Conservation (phyloP, 1,140 invertebrate genomes). For the Procambarus clarkii region DNA sequence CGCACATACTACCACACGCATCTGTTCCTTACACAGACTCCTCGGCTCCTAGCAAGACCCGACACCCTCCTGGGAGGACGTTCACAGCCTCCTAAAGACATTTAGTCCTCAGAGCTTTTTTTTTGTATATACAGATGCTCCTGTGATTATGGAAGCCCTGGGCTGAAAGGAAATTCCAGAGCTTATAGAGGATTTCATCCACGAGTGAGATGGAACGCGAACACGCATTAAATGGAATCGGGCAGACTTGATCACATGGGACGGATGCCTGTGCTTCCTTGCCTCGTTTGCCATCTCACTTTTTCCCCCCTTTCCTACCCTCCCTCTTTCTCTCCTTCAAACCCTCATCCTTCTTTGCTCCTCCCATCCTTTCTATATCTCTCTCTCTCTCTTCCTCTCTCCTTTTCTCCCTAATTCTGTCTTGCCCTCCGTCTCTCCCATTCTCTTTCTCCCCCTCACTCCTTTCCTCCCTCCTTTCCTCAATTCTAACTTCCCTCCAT, state of each 20-base stretch:
- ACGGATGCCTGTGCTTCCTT: background rate
- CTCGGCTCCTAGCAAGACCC: background rate
- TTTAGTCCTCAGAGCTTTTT: background rate
- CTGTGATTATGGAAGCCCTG: background rate
- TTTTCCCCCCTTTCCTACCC: background rate
- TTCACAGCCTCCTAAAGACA: background rate
- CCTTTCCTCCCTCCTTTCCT: background rate
- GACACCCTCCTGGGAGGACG: background rate
- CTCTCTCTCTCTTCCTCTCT: background rate
- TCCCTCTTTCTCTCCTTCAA: background rate
- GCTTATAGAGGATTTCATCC: slow-evolving; percentile 33
- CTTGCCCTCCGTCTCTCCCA: too few species aligned
- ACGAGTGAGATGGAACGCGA: background rate
- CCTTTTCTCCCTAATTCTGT: background rate
- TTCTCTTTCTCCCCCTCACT: background rate
- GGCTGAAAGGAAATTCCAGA: background rate
- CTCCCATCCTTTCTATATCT: too few species aligned
- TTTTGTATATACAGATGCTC: background rate
- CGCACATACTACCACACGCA: background rate
- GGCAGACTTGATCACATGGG: background rate
- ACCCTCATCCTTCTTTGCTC: background rate
- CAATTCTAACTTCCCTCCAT: background rate
- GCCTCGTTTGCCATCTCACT: background rate
- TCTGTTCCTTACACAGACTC: background rate
- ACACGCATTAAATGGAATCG: slow-evolving; percentile 10